A percentile compares a stretch with the other conserved stretches of the same genome.
Conservation (phyloP, 2,888 invertebrate species). For the Luperina nickerlii region DNA sequence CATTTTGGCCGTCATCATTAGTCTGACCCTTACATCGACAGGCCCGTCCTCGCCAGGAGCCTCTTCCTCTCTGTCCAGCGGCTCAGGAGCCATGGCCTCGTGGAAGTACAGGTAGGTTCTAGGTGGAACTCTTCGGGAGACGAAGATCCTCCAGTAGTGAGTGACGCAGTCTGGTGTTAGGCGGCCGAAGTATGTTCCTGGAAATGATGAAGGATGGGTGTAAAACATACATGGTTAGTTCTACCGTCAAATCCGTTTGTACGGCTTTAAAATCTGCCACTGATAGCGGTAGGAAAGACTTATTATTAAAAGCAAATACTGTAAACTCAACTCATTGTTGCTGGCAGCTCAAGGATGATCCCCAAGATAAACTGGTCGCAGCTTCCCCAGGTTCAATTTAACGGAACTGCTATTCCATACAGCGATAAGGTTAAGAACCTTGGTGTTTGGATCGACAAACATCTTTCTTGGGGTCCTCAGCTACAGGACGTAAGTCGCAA, state of each 20-base stretch:
- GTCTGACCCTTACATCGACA: slow-evolving; percentile 57
- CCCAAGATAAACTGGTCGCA: no score
- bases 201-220: slow-evolving; percentile 9
- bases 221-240: not conserved
- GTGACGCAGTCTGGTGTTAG: slow-evolving; percentile 73
- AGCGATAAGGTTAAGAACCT: no score
- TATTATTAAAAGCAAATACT: not conserved
- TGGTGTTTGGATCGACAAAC: no score
- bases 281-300: not conserved
- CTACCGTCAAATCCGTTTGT: not conserved
- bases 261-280: not conserved
- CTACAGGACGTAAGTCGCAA: no score
- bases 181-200: slow-evolving; percentile 69
- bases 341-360: no score
- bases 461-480: no score
- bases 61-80: not conserved
- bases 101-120: slow-evolving; percentile 81
- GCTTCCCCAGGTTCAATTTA: no score
- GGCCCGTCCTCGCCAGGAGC: slow-evolving; percentile 23
- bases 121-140: slow-evolving; percentile 73
- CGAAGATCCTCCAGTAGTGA: slow-evolving; percentile 73
- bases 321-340: not conserved
- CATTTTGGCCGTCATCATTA: slow-evolving; percentile 23
- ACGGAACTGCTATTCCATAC: no score
- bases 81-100: slow-evolving; percentile 67